Evolutionary conservation across 35 echinoderm and acorn worm species (phyloP).

Genomic region (Patiria miniata): DNA sequence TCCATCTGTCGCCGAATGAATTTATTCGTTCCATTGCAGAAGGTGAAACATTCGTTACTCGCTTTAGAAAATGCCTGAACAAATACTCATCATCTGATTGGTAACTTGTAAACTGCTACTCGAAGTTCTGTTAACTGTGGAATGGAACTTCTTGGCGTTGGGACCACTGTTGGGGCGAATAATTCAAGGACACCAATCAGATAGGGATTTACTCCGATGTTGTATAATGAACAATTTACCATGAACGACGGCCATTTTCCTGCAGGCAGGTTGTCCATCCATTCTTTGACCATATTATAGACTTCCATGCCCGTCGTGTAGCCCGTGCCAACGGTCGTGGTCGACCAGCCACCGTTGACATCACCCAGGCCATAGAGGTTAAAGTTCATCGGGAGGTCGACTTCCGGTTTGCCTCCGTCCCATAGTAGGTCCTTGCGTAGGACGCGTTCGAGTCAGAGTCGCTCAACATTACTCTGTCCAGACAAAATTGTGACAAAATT

Average conservation of each 20-base stretch:
- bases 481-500: background rate
- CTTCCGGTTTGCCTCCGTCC: constrained; percentile 54
- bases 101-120: no score
- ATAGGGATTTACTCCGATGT: no score
- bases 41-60: no score
- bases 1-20: no score
- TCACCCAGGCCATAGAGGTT: constrained; percentile 74
- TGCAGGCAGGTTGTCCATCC: constrained; percentile 46
- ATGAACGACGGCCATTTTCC: constrained; percentile 82
- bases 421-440: constrained; percentile 57
- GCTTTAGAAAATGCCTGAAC: no score
- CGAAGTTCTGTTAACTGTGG: no score
- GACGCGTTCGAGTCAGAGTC: constrained; percentile 65
- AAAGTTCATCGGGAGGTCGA: constrained; percentile 79
- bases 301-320: constrained; percentile 59
- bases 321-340: background rate
- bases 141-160: no score
- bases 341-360: constrained; percentile 30
- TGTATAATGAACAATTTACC: no score
- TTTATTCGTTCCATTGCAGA: no score
- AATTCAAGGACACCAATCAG: no score
- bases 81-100: no score
- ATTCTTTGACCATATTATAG: constrained; percentile 42
- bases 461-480: constrained; percentile 65
- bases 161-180: no score